phyloP scores from a whole-genome alignment of 2,888 invertebrate species.

The Lasioglossum villosulum region DNA sequence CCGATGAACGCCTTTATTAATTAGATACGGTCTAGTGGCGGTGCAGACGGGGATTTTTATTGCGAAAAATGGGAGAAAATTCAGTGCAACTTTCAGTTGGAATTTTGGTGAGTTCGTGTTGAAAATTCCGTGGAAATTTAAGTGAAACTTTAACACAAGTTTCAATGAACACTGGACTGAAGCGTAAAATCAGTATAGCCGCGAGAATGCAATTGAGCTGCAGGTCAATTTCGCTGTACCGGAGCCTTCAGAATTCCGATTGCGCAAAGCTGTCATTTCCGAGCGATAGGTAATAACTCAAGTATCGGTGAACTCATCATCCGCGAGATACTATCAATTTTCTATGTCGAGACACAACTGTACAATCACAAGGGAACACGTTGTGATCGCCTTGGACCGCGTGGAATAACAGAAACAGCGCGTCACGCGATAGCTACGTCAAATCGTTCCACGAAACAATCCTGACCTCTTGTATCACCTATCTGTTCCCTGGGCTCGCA shows the following conservation, averaged over 20 bases:
- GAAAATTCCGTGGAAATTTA: too few relatives aligned
- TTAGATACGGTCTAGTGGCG: not conserved
- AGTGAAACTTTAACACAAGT: too few relatives aligned
- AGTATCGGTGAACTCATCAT: constrained; percentile 4
- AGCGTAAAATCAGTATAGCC: not conserved
- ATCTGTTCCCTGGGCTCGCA: not conserved
- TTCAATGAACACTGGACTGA: too few relatives aligned
- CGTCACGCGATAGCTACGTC: constrained; percentile 21
- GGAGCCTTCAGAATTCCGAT: constrained; percentile 2
- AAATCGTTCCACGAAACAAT: constrained; percentile 9
- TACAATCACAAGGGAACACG: constrained; percentile 6
- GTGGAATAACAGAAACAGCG: constrained; percentile 10
- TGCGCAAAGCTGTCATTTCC: not conserved
- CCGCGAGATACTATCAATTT: not conserved
- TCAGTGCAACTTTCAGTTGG: not conserved
- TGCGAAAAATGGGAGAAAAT: not conserved
- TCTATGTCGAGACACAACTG: not conserved
- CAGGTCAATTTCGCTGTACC: not conserved
- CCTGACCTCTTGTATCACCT: constrained; percentile 25
- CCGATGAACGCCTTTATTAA: not conserved
- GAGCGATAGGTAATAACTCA: not conserved
- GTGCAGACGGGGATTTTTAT: not conserved
- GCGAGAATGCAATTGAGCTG: not conserved
- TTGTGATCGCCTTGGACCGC: constrained; percentile 3
- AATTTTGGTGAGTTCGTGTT: not conserved